phyloP scores from a whole-genome alignment of 2,888 invertebrate genomes.

The Nebria brevicollis region DNA sequence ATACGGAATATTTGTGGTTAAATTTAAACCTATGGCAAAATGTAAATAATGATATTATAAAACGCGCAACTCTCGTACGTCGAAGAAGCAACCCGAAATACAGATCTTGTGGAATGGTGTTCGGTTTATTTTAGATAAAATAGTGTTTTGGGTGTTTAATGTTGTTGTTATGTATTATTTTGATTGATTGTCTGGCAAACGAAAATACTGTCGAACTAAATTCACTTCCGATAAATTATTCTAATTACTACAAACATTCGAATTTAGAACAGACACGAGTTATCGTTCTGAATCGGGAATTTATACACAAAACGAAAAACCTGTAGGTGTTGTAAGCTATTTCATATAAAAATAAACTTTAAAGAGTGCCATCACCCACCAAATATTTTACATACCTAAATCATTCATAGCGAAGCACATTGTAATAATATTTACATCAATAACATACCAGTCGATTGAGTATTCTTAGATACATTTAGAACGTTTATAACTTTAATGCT shows the following conservation, averaged over 20 bases:
- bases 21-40: not conserved
- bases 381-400: not conserved
- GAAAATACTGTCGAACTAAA: not conserved
- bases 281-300: not conserved
- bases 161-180: not conserved
- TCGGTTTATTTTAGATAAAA: no score
- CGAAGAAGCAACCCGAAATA: not conserved
- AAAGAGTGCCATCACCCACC: not conserved
- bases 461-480: not conserved
- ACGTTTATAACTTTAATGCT: not conserved
- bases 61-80: not conserved
- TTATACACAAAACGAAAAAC: not conserved
- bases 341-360: not conserved
- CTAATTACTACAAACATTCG: not conserved
- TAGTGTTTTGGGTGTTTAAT: not conserved
- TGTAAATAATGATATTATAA: not conserved
- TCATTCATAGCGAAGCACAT: not conserved
- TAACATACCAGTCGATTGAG: not conserved
- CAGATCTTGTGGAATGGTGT: not conserved
- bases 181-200: not conserved
- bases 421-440: slow-evolving; percentile 1
- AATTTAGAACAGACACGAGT: not conserved
- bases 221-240: not conserved
- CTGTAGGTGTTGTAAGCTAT: not conserved
- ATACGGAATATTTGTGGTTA: not conserved